Percentiles rank a stretch among this genome's conserved stretches.
Conservation (phyloP, 1,140 invertebrate species). For the Solen grandis region DNA sequence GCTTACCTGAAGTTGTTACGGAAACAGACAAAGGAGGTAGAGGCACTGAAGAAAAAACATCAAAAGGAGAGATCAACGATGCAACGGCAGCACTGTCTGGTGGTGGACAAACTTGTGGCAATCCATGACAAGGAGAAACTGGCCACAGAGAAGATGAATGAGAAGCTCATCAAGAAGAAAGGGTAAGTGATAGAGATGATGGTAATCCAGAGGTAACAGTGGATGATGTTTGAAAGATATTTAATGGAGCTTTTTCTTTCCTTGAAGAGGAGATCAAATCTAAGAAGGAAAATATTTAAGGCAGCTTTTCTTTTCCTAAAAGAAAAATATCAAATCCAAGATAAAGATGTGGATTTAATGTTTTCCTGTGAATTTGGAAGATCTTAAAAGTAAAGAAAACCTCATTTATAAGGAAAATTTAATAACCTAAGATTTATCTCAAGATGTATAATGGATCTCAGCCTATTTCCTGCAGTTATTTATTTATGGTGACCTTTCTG, state of each 20-base stretch:
- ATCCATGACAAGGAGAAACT: conserved; percentile 78
- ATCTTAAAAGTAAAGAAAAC: too few species aligned
- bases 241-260: not conserved
- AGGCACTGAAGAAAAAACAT: conserved; percentile 94
- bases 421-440: too few species aligned
- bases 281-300: too few species aligned
- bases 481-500: too few species aligned
- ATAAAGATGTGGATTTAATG: too few species aligned
- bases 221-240: not conserved
- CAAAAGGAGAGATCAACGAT: conserved; percentile 94
- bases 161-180: conserved; percentile 78
- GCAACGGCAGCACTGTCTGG: conserved; percentile 96
- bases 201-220: not conserved
- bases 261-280: too few species aligned
- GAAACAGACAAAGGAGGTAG: conserved; percentile 98
- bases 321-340: too few species aligned
- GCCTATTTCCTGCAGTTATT: too few species aligned
- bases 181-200: conserved; percentile 58
- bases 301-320: too few species aligned
- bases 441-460: too few species aligned
- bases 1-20: conserved; percentile 96
- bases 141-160: conserved; percentile 74
- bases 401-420: too few species aligned
- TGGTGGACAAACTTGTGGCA: conserved; percentile 94
- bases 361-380: too few species aligned